phyloP scores from a whole-genome alignment of 92 coral and sea anemone genomes.

The Palythoa grandiflora region DNA sequence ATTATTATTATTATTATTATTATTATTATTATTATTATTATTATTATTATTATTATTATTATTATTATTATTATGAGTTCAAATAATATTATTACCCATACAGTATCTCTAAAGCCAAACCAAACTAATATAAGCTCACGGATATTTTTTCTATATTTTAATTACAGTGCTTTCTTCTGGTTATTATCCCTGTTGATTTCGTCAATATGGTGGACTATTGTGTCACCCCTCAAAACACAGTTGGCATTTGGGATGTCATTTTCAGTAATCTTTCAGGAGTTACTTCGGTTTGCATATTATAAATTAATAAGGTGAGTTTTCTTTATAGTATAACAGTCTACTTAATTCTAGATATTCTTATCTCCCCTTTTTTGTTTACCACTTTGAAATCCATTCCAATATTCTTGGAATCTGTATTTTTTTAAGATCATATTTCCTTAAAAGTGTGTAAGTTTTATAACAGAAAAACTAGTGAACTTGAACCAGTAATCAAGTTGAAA shows the following conservation, averaged over 20 bases:
- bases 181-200: slow-evolving; percentile 88
- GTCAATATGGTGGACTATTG: slow-evolving; percentile 98
- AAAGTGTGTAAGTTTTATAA: no score
- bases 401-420: no score
- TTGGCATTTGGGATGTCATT: slow-evolving; percentile 93
- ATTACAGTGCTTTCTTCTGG: slow-evolving; percentile 97
- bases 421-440: no score
- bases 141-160: neutral
- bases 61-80: neutral
- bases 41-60: neutral
- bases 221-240: slow-evolving; percentile 88
- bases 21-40: neutral
- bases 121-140: neutral
- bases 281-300: slow-evolving; percentile 88
- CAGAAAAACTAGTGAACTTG: no score
- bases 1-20: no score
- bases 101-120: no score
- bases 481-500: no score
- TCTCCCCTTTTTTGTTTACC: no score
- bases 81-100: neutral
- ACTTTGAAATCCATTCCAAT: no score
- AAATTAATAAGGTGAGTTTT: slow-evolving; percentile 84
- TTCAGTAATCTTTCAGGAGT: slow-evolving; percentile 94
- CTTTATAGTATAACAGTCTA: neutral
- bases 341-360: no score